A percentile compares a stretch with the other conserved stretches of the same genome.
phyloP scores from a whole-genome alignment of 2,888 invertebrate genomes.

The Graphium colonna region DNA sequence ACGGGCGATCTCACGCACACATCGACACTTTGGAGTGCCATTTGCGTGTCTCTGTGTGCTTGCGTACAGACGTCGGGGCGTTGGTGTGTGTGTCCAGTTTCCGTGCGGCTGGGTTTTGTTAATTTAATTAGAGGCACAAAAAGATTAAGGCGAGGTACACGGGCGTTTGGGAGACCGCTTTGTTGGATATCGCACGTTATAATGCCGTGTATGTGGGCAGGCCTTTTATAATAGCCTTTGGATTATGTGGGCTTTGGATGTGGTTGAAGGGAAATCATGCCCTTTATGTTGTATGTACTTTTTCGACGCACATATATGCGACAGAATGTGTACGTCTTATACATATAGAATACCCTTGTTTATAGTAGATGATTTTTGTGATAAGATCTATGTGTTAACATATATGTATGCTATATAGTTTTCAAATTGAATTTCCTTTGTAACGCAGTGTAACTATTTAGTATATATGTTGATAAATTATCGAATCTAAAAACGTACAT shows the following conservation, averaged over 20 bases:
- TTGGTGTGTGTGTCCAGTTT: slow-evolving; percentile 74
- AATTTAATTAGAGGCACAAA: slow-evolving; percentile 80
- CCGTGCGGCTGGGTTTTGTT: slow-evolving; percentile 76
- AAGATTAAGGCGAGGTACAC: slow-evolving; percentile 76
- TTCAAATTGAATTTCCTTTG: no score
- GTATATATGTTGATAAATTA: no score
- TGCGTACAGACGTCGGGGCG: slow-evolving; percentile 36
- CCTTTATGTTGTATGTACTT: background rate
- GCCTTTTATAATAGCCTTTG: slow-evolving; percentile 11
- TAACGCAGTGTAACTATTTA: no score
- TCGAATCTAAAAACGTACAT: no score
- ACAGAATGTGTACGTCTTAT: no score
- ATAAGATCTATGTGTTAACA: no score
- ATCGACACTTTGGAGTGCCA: slow-evolving; percentile 32
- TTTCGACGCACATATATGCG: no score
- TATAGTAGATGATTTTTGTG: no score
- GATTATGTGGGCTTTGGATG: slow-evolving; percentile 6
- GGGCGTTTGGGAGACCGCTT: slow-evolving; percentile 69
- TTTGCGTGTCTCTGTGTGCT: slow-evolving; percentile 40
- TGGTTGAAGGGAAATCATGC: background rate
- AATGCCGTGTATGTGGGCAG: slow-evolving; percentile 21
- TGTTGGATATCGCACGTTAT: slow-evolving; percentile 52
- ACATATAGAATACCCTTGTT: no score
- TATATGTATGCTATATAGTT: no score
- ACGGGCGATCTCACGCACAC: slow-evolving; percentile 53